Conservation (phyloP, 1,140 invertebrate species). For the Gonatopus flavifemur region DNA sequence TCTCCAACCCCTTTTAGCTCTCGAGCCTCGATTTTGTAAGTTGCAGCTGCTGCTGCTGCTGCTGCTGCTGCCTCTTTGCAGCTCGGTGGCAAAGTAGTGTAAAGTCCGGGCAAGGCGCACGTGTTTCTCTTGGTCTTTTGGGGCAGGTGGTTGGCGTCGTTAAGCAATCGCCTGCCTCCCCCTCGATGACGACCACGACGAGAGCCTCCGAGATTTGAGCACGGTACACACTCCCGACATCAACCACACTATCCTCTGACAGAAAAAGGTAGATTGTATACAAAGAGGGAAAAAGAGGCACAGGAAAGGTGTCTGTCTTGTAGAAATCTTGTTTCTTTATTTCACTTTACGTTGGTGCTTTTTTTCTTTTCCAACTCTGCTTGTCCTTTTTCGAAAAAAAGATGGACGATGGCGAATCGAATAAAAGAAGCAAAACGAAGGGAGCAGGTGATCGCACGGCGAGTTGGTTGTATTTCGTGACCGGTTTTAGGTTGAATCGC, state of each 20-base stretch:
- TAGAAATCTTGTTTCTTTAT: too few relatives aligned
- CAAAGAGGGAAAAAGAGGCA: background rate
- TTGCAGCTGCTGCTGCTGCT: too few relatives aligned
- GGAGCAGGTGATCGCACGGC: slow-evolving; percentile 28
- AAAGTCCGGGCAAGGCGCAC: slow-evolving; percentile 39
- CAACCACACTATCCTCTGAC: too few relatives aligned
- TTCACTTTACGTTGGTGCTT: too few relatives aligned
- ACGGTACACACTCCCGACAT: slow-evolving; percentile 21
- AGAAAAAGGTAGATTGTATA: too few relatives aligned
- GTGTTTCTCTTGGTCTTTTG: slow-evolving; percentile 37
- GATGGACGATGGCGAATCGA: too few relatives aligned
- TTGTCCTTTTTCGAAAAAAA: too few relatives aligned
- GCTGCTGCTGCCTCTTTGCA: too few relatives aligned
- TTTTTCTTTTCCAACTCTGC: too few relatives aligned
- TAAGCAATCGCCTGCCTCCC: slow-evolving; percentile 45
- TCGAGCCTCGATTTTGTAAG: too few relatives aligned
- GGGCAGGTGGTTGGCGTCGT: slow-evolving; percentile 52
- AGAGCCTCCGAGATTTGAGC: slow-evolving; percentile 43
- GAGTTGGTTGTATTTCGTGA: slow-evolving; percentile 22
- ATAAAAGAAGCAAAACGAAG: slow-evolving; percentile 11
- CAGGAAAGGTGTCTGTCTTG: slow-evolving; percentile 9
- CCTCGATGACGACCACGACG: slow-evolving; percentile 38
- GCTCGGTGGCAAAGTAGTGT: slow-evolving; percentile 27
- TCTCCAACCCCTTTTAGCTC: too few relatives aligned
- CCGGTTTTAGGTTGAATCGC: slow-evolving; percentile 31